A percentile compares a stretch with the other conserved stretches of the same genome.
Evolutionary conservation across 2,888 invertebrate species (phyloP).

Genomic region (Drosophila colorata): DNA sequence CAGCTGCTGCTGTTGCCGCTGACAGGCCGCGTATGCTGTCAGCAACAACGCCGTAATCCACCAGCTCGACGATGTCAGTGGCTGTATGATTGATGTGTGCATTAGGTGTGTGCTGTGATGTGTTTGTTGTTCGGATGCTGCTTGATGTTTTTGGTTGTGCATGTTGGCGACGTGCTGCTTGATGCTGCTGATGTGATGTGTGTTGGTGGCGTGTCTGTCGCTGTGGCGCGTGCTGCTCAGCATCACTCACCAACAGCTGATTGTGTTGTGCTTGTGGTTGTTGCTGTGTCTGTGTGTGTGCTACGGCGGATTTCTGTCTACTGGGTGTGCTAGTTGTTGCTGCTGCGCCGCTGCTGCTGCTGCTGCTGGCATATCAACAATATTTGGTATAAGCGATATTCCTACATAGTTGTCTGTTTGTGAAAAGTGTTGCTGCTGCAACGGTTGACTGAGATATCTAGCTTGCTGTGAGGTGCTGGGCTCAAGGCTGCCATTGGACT

Average conservation of each 20-base stretch:
- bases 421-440: constrained; percentile 81
- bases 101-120: constrained; percentile 55
- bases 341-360: constrained; percentile 26
- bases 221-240: constrained; percentile 50
- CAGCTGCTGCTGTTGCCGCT: constrained; percentile 40
- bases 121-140: constrained; percentile 19
- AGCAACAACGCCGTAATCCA: constrained; percentile 81
- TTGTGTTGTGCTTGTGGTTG: constrained; percentile 27
- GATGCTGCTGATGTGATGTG: constrained; percentile 58
- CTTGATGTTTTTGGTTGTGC: constrained; percentile 49
- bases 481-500: constrained; percentile 54
- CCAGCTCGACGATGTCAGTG: constrained; percentile 75
- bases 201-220: constrained; percentile 65
- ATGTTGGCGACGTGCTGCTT: constrained; percentile 65
- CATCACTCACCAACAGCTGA: constrained; percentile 81
- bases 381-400: constrained; percentile 76
- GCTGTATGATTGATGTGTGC: constrained; percentile 57
- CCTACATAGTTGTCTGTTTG: constrained; percentile 83
- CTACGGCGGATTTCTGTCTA: constrained; percentile 38
- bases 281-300: background rate
- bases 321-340: constrained; percentile 52
- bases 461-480: constrained; percentile 75
- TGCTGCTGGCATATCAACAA: constrained; percentile 66
- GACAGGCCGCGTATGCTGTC: constrained; percentile 80
- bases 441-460: constrained; percentile 70